Conservation (phyloP, 2,888 invertebrate species). For the Nomada hirtipes region DNA sequence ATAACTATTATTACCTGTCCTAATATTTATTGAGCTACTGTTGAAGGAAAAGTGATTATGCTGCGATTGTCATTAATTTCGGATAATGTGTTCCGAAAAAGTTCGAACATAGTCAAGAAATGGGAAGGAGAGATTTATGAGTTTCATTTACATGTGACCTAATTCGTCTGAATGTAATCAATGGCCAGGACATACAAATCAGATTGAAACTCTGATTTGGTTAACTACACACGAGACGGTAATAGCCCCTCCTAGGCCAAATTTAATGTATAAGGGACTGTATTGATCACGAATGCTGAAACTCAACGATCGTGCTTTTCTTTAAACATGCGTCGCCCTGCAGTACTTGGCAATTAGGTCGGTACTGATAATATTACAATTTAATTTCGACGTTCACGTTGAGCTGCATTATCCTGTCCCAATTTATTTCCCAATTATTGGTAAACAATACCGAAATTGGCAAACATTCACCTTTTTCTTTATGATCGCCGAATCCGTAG, state of each 20-base stretch:
- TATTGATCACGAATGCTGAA: constrained; percentile 70
- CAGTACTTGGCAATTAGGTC: constrained; percentile 37
- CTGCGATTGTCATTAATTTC: constrained; percentile 51
- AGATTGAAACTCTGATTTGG: constrained; percentile 73
- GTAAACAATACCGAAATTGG: neutral
- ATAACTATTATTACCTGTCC: neutral
- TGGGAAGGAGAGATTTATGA: constrained; percentile 68
- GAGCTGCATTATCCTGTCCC: no score
- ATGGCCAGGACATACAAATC: constrained; percentile 72
- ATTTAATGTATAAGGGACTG: constrained; percentile 67
- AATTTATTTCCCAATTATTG: neutral
- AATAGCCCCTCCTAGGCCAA: constrained; percentile 70
- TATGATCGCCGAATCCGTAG: no score
- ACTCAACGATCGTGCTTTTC: constrained; percentile 66
- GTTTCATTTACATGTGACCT: constrained; percentile 76
- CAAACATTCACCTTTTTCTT: no score
- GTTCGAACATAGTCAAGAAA: constrained; percentile 55
- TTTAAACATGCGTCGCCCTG: constrained; percentile 61
- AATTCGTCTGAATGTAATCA: constrained; percentile 73
- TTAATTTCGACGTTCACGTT: neutral
- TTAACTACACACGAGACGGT: constrained; percentile 74
- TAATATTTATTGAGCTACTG: neutral
- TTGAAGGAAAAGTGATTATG: neutral
- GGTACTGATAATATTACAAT: constrained; percentile 5
- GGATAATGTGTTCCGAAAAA: constrained; percentile 42